Base-by-base conservation (phyloP, 2,797 vertebrate genomes). In the Tiaroga cobitis region DNA sequence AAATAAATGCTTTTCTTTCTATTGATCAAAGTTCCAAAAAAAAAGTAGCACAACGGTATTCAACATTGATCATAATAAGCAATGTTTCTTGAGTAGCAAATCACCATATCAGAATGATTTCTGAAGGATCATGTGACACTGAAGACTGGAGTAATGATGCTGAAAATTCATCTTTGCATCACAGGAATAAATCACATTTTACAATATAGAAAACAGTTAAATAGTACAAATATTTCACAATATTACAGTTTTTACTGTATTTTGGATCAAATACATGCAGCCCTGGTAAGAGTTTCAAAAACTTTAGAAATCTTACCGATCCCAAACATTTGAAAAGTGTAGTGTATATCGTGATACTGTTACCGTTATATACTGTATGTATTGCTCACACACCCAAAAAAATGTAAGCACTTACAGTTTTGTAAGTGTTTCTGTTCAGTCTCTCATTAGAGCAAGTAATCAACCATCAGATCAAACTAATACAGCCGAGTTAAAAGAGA, bases 391-490 rank as follows among this genome's bases (percentile, higher is more conserved):
- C 26, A 63, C 61, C 61, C 26, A 0, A 6, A 41, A 16, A 11
- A 46, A 46, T 76, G 8, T 68, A 74, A 21, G 7, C 46, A 26
- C 18, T 39, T 8, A 49, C 80, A 68, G 13, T 79, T 72, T 19
- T 73, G 43, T 29, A n/a, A 85, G 16, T 43, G 80, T 56, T 69
- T 56, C 41, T 49, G 78, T 80, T 49, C 46, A 37, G 32, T 81
- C 65, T 77, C 56, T 75, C 54, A 79, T 85, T 79, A 56, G 16
- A 81, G 63, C 51, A 73, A 77, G 69, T 70, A 85, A 87, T 85
- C 86, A 89, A 81, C 83, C 41, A 29, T 72, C 80, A 69, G 68
- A 83, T 83, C 34, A 86, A 78, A 87, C 63, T 34, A 54, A 34
- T 59, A 56, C 67, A 83, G 39, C 43, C 4, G 63, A 86, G 80